Evolutionary conservation across 2,797 vertebrate species (phyloP), one percentile per base, ranked within the genome.

Genomic region (Pagetopsis macropterus): DNA sequence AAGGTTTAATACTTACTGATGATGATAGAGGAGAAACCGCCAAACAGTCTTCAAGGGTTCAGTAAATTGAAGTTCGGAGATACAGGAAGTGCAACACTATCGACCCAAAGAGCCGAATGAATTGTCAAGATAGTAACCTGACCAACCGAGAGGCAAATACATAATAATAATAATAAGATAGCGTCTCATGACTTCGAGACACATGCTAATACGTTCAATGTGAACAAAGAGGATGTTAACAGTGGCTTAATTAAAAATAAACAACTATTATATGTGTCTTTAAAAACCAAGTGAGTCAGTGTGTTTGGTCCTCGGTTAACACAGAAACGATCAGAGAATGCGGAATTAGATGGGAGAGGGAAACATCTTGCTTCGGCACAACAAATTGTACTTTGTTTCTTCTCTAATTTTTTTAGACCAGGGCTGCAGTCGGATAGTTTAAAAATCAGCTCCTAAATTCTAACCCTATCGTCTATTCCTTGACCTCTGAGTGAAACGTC

Each of bases 1-100:
- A 13, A 9, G 2, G 0, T 5, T 9, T 0, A 21, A 43, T 61
- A 85, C 83, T 78, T 63, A 88, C 76, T 43, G 17, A 21, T 15
- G 51, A 1, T 19, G 16, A 54, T 4, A 2, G 23, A 60, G 13
- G 19, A n/a, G 2, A 2, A 31, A 5, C 2, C 5, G 21, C 3
- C 16, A 5, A 5, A 5, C 56, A 10, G 10, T 0, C 41, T 1
- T n/a, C 17, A 55, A 17, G 1, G 31, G 2, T 15, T 19, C 2
- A 2, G 1, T 1, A 9, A 23, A 9, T 66, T 79, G 13, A 78
- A 31, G 8, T 9, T 62, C 2, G 2, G 23, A 64, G 33, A 59
- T 1, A 11, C 0, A 17, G 69, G 76, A 80, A 84, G 74, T 41
- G 15, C 12, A 27, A 12, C 13, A 64, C 13, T 17, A 50, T 48